phyloP scores from a whole-genome alignment of 2,113 vertebrate genomes.

The Dromiciops gliroides region DNA sequence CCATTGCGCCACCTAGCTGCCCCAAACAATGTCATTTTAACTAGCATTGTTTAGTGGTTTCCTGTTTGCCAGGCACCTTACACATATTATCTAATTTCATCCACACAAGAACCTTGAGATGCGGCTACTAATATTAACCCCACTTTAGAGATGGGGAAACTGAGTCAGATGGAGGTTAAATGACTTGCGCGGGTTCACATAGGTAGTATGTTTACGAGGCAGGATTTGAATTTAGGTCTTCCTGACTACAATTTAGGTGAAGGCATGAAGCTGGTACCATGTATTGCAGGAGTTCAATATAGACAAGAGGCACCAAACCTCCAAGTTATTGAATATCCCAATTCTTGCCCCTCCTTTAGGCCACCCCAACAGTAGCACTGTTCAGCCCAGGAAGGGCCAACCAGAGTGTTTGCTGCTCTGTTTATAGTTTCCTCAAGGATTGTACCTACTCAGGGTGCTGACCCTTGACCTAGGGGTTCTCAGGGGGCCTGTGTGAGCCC shows the following conservation, averaged over 20 bases:
- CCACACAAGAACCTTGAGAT: background rate
- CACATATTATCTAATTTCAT: background rate
- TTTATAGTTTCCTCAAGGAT: background rate
- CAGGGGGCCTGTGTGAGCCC: no score
- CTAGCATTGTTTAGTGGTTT: background rate
- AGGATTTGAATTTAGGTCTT: background rate
- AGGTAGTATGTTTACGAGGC: background rate
- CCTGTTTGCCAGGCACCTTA: background rate
- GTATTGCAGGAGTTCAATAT: background rate
- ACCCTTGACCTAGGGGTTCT: background rate
- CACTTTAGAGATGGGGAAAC: background rate
- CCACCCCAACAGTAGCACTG: background rate
- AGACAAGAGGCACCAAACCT: background rate
- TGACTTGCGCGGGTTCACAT: background rate
- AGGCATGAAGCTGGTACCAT: no score
- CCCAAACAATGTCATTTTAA: background rate
- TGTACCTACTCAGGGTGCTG: background rate
- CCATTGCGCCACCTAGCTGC: no score
- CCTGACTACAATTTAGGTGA: background rate
- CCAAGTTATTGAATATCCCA: background rate
- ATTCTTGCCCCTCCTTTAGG: background rate
- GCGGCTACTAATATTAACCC: background rate
- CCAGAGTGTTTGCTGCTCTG: background rate
- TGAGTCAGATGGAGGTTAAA: background rate
- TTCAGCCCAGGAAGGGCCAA: background rate